Evolutionary conservation across 2,888 invertebrate species (phyloP).

Genomic region (Drosophila atripex): DNA sequence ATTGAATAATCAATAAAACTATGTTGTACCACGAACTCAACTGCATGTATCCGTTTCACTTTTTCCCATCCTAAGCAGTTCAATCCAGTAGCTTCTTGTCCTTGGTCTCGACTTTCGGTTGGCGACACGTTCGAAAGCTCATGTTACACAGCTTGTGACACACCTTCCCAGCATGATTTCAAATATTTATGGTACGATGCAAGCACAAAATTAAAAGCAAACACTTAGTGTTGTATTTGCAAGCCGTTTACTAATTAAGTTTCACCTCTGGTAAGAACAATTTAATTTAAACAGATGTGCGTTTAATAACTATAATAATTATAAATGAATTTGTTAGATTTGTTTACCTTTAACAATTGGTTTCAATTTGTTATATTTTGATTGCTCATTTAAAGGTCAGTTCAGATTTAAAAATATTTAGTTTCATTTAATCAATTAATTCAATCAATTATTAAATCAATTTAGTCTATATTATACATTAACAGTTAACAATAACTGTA

Average conservation of each 20-base stretch:
- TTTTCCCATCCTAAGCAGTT: not conserved
- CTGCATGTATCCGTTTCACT: not conserved
- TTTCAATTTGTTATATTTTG: not conserved
- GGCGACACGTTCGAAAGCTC: not conserved
- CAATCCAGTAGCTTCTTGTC: not conserved
- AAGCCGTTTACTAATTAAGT: not conserved
- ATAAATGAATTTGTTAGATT: not conserved
- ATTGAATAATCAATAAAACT: slow-evolving; percentile 57
- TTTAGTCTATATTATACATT: not conserved
- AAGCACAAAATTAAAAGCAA: slow-evolving; percentile 5
- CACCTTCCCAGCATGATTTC: not conserved
- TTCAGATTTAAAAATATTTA: not conserved
- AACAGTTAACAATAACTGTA: no score
- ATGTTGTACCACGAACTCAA: slow-evolving; percentile 29
- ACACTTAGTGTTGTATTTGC: not conserved
- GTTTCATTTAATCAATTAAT: not conserved
- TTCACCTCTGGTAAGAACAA: not conserved
- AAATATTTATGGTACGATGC: slow-evolving; percentile 7
- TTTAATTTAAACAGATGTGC: not conserved
- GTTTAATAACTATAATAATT: no score
- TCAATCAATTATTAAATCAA: not conserved
- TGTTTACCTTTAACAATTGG: not conserved
- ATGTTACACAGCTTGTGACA: not conserved
- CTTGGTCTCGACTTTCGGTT: not conserved
- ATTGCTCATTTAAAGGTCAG: not conserved